phyloP scores from a whole-genome alignment of 1,140 invertebrate species.

The Mizuhopecten yessoensis region DNA sequence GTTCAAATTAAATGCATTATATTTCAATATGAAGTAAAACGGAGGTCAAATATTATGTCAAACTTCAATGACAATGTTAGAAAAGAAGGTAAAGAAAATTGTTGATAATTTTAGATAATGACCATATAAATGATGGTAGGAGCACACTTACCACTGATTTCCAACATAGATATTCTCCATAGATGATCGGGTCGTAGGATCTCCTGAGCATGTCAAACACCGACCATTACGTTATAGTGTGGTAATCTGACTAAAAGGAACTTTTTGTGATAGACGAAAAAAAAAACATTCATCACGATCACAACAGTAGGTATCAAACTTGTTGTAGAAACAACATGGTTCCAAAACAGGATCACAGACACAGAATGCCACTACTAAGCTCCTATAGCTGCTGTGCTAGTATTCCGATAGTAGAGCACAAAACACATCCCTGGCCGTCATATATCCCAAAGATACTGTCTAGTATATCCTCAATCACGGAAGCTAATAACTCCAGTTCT shows the following conservation, averaged over 20 bases:
- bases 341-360: not conserved
- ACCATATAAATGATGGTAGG: not conserved
- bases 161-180: slow-evolving; percentile 2
- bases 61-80: not conserved
- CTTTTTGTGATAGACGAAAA: too few species aligned
- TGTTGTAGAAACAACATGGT: not conserved
- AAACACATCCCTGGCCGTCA: not conserved
- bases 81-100: not conserved
- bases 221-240: not conserved
- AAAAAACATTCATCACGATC: too few species aligned
- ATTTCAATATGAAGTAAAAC: not conserved
- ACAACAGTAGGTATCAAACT: too few species aligned
- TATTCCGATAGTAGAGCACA: not conserved
- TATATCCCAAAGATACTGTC: not conserved
- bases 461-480: too few species aligned
- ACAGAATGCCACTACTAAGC: not conserved
- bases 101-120: too few species aligned
- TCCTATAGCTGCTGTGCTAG: not conserved
- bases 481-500: not conserved
- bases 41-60: not conserved
- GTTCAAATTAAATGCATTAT: not conserved
- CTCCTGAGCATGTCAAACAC: not conserved
- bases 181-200: slow-evolving; percentile 8
- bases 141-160: not conserved
- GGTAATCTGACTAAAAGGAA: too few species aligned